Evolutionary conservation across 1,140 invertebrate genomes (phyloP), one percentile per base, ranked within the genome.

Genomic region (Propsilocerus akamusi): DNA sequence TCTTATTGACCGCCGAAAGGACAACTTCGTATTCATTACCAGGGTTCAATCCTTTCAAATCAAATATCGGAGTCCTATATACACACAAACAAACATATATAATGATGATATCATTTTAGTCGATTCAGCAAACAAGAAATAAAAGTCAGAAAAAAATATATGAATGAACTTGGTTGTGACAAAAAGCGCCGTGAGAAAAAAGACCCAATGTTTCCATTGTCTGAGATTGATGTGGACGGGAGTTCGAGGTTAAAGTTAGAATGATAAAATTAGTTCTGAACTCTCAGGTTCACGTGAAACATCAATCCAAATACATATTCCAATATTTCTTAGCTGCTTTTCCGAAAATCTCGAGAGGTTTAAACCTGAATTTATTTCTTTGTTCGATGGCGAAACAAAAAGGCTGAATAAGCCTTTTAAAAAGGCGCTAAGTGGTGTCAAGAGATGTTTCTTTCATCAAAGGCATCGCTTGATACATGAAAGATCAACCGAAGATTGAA

Each of bases 1-100:
- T 81, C 51, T 66, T 67, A 59, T 85, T 85, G 51, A 72, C 71
- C 12, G 81, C 75, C 56, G 76, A 81, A 22, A 80, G 56, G 23
- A 65, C 65, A 20, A 83, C 68, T 25, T 75, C 71, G 60, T 81
- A 80, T 7, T 66, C 73, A 25, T 74, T 66, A 11, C 78, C 78
- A 3, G 77, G 72, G 47, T 77, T 74, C 50, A 80, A 61, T 14
- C 72, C 74, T 28, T 64, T 63, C 23, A 78, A 69, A 20, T 66
- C 67, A 59, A 81, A 80, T 23, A 66, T 62, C 0, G 79, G 75
- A 26, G 60, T 58, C 48, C 65, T 49, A 24, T 26, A 10, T 2
- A 14, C 3, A 30, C 7, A 8, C 7, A n/a, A n/a, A n/a, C n/a
- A n/a, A n/a, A n/a, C n/a, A n/a, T n/a, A n/a, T n/a, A n/a, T n/a